Base-by-base conservation (phyloP, 2,113 vertebrate species). In the Vombatus ursinus region DNA sequence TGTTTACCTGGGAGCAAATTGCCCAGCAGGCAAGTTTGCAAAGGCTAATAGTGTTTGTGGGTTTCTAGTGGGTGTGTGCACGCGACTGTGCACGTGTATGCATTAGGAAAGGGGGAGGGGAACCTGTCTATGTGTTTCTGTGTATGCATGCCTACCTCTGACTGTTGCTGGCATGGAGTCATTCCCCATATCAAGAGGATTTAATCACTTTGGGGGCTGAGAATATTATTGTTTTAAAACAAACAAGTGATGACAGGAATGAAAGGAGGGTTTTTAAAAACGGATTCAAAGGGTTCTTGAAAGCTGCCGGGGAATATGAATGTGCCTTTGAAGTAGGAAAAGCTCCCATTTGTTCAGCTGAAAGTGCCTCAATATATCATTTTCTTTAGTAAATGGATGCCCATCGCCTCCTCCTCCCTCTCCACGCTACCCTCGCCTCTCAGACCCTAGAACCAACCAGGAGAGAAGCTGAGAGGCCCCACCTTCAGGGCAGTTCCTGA, bases 301-400 rank as follows among this genome's bases (percentile, higher is more conserved):
- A 98, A 98, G 98, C 98, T 98, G 97, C 98, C 96, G 98, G 98
- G 96, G 98, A 98, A 98, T 98, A 98, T 96, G 98, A 98, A 98
- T 98, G 98, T 54, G 98, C 93, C 98, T 99, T 98, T 99, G 98
- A 99, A 98, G 98, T 98, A 96, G 95, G 96, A 97, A 98, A 97
- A 96, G 97, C 95, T 97, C 97, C 98, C 98, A 98, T 98, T 99
- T 98, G 98, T 98, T 98, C 98, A 97, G 98, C 95, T 92, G 97
- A 98, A 98, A 98, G 98, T 98, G 96, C 96, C 97, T 98, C 98
- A 90, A 97, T 96, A 94, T 95, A 98, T 97, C 95, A 26, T 98
- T 98, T 97, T 97, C 97, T 97, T 97, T 96, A 94, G 97, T 96
- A 98, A 97, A 98, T 94, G 97, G 97, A 97, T 28, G 91, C 93